Evolutionary conservation across 2,888 invertebrate genomes (phyloP), one percentile per base, ranked within the genome.

Genomic region (Sarcophaga variegata): DNA sequence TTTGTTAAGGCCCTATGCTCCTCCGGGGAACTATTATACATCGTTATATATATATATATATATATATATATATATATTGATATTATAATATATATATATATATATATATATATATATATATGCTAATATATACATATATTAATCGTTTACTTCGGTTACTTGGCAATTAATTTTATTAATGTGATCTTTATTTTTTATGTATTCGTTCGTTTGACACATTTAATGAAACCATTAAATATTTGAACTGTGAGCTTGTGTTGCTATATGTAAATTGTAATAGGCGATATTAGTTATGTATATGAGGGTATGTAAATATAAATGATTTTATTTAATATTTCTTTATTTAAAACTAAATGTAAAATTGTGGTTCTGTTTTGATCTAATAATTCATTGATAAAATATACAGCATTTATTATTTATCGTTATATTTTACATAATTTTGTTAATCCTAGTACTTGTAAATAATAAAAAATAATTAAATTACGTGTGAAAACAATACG

Each of bases 331-430:
- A 69, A 45, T 69, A 72, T 63, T 72, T 83, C 69, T 54, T 84
- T 76, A 25, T 76, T 76, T 79, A 84, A 82, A 80, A 75, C 79
- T 84, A 87, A 76, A 77, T 87, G 87, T 87, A 87, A 84, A 87
- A 82, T 82, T 84, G 79, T 82, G 64, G 81, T 80, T 37, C 37
- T 37, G 49, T 75, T 67, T 84, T 81, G 79, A 79, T 81, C 67
- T 75, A 69, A 75, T 78, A 70, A 75, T 79, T 47, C 25, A 70
- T 64, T 79, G 22, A 79, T 80, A 84, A 84, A 84, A 87, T 82
- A 84, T 87, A 83, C 79, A 80, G 81, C 76, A 76, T 84, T 83
- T 84, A 80, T 5, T 80, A 71, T 80, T 75, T 75, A 71, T 80
- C 64, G 12, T 80, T 54, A 76, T 70, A 66, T 79, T 78, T 69